These are phyloP conservation scores for Sisor rabdophorus DNA, from an alignment of 2,113 vertebrate genomes.

Conservation along the genomic window DNA sequence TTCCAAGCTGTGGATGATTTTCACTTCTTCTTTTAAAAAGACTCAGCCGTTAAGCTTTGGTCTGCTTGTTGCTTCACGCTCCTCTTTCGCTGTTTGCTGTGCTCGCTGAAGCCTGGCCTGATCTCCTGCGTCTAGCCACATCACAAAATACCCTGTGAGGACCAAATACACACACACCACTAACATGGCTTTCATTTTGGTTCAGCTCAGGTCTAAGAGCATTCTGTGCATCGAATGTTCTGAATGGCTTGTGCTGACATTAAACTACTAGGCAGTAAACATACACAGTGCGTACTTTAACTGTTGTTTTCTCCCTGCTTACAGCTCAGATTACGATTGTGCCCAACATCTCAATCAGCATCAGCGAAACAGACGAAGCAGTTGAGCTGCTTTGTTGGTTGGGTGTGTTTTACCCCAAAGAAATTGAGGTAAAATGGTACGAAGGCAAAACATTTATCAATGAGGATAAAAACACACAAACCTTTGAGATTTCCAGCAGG, in stretches of 20 bases:
- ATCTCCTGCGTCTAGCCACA: neutral
- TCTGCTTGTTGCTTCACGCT: slow-evolving; percentile 50
- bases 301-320: slow-evolving; percentile 31
- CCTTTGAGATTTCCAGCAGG: neutral
- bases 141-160: neutral
- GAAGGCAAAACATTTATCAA: accelerated
- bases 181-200: neutral
- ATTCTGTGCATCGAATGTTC: too few relatives aligned
- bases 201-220: neutral
- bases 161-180: neutral
- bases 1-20: slow-evolving; percentile 51
- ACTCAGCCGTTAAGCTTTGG: slow-evolving; percentile 42
- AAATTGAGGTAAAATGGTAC: slow-evolving; percentile 47
- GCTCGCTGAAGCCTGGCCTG: slow-evolving; percentile 51
- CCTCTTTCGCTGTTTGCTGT: slow-evolving; percentile 48
- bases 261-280: neutral
- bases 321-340: slow-evolving; percentile 2
- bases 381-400: slow-evolving; percentile 60
- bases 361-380: neutral
- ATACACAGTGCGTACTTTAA: neutral
- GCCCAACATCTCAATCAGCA: slow-evolving; percentile 54
- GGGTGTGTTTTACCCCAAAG: slow-evolving; percentile 44
- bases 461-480: accelerated
- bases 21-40: slow-evolving; percentile 61
- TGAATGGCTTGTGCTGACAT: too few relatives aligned